phyloP scores from a whole-genome alignment of 2,797 vertebrate species.

The Otus scops region DNA sequence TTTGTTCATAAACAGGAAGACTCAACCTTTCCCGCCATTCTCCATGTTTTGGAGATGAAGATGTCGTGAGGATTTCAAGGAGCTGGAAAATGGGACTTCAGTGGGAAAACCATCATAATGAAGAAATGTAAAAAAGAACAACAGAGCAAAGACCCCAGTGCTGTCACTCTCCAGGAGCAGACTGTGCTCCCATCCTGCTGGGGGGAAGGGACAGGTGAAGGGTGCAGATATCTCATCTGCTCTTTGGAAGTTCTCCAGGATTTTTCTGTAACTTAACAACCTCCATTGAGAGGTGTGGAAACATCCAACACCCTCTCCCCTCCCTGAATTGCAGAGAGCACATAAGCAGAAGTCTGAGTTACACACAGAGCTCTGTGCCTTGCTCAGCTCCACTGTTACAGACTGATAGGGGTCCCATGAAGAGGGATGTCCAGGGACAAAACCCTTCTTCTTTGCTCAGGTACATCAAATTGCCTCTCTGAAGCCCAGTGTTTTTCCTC shows the following conservation, averaged over 20 bases:
- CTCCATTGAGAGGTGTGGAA: not conserved
- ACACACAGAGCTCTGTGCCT: not conserved
- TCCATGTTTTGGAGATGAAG: not conserved
- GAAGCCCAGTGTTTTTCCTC: not conserved
- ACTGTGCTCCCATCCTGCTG: not conserved
- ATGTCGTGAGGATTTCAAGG: not conserved
- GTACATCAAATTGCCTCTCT: not conserved
- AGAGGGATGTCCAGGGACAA: not conserved
- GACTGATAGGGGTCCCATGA: not conserved
- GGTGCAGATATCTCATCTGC: not conserved
- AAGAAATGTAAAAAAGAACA: not conserved
- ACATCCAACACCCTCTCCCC: not conserved
- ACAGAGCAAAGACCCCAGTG: not conserved
- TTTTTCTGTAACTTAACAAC: not conserved
- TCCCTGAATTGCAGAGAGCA: not conserved
- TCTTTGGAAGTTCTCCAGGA: not conserved
- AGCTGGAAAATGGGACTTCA: not conserved
- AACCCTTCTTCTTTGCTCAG: not conserved
- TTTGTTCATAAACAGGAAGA: conserved; percentile 53
- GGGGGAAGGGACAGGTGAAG: not conserved
- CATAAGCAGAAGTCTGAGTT: not conserved
- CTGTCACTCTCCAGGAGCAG: not conserved
- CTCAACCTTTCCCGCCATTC: conserved; percentile 44
- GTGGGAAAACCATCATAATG: not conserved
- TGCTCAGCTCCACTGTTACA: not conserved